Base-by-base conservation (phyloP, 2,797 vertebrate genomes). In the Enteromius paludinosus region DNA sequence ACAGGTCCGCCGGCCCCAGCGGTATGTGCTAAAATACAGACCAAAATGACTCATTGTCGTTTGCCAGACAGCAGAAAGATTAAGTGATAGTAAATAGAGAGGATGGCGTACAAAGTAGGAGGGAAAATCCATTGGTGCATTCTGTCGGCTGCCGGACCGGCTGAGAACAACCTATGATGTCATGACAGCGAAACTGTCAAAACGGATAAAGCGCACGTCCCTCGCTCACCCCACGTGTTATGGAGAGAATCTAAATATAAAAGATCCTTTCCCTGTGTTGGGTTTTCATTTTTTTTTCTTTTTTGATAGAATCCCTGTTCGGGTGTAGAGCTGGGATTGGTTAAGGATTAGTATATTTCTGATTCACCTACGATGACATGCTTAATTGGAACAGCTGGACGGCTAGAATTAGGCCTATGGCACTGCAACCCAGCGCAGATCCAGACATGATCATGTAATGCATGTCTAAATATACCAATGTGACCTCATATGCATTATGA, bases 11-110 rank as follows among this genome's bases (percentile, higher is more conserved):
- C n/a, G 35, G 65, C 64, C 9, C 9, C 64, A 47, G 72, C 8
- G 54, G 61, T 45, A 61, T 7, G 10, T 81, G 83, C 47, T 28
- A 10, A 62, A 43, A 70, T 74, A 66, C 85, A 75, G 75, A 85
- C 84, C 62, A 85, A 72, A 88, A 84, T 41, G 9, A 86, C 41
- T 23, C 20, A 86, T 91, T 93, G 91, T 93, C 15, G 73, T 86
- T 80, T 38, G 76, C 86, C 89, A 94, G 92, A 93, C 92, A 84
- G 88, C 83, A 25, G 79, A 92, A 89, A 87, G 85, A 89, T 87
- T 56, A 78, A 65, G 78, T 62, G 82, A 88, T 88, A 59, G 68
- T 66, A 86, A 72, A 62, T 87, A 83, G 59, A 87, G 47, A 68
- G 28, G 74, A 79, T 84, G 69, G 64, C 77, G 15, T 75, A 68